Evolutionary conservation across 2,888 invertebrate genomes (phyloP).

Genomic region (Nomada ruficornis): DNA sequence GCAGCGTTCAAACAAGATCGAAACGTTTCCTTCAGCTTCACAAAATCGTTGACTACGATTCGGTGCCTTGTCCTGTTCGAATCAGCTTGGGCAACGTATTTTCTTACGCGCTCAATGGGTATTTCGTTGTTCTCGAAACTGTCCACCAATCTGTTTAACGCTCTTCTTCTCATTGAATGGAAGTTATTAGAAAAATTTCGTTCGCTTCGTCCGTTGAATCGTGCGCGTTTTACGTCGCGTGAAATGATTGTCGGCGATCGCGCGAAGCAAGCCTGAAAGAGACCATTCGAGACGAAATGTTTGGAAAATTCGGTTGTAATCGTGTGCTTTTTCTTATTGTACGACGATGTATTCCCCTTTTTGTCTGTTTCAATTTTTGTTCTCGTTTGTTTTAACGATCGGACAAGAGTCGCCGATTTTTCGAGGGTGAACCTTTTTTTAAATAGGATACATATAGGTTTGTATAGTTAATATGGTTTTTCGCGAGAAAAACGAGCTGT

Average conservation of each 20-base stretch:
- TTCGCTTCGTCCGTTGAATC: conserved; percentile 8
- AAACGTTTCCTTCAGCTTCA: not conserved
- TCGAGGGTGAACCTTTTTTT: conserved; percentile 1
- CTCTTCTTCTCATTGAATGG: not conserved
- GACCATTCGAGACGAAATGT: conserved; percentile 24
- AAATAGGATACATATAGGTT: too few relatives aligned
- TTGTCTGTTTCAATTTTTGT: not conserved
- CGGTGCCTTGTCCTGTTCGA: not conserved
- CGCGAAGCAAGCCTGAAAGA: conserved; percentile 10
- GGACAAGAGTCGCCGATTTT: conserved; percentile 45
- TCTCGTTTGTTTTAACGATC: not conserved
- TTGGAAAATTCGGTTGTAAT: conserved; percentile 19
- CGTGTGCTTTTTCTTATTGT: not conserved
- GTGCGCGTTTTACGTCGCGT: conserved; percentile 11
- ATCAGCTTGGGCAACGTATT: not conserved
- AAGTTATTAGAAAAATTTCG: conserved; percentile 43
- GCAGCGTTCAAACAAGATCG: conserved; percentile 9
- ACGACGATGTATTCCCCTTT: not conserved
- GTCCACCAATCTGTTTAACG: conserved; percentile 1
- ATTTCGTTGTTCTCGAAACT: conserved; percentile 66
- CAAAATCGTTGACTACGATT: conserved; percentile 25
- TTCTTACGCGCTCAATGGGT: conserved; percentile 25
- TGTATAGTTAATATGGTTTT: too few relatives aligned
- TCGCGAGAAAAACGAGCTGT: conserved; percentile 8
- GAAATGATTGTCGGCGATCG: conserved; percentile 63